These are phyloP conservation scores for Ricordea florida DNA, from an alignment of 92 coral and sea anemone genomes.

Conservation along the genomic window DNA sequence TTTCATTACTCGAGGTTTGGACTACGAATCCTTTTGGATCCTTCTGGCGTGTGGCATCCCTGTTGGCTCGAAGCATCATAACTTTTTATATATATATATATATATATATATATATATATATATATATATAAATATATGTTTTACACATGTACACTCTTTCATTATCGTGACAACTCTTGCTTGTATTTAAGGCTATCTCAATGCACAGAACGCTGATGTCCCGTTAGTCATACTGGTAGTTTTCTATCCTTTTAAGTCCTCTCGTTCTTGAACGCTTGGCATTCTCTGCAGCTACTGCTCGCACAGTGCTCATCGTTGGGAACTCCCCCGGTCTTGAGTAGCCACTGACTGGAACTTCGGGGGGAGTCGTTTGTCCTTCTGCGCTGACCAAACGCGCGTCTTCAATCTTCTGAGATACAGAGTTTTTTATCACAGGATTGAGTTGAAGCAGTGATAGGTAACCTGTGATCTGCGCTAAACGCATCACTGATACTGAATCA, in stretches of 20 bases:
- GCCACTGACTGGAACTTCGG: background rate
- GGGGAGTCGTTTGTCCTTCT: slow-evolving; percentile 10
- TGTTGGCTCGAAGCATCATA: no score
- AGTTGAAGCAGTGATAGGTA: slow-evolving; percentile 76
- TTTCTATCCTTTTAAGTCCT: slow-evolving; percentile 74
- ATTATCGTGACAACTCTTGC: no score
- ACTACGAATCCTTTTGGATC: no score
- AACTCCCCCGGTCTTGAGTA: slow-evolving; percentile 23
- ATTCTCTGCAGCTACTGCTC: slow-evolving; percentile 73
- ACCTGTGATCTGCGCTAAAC: slow-evolving; percentile 94
- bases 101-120: no score
- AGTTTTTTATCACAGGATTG: slow-evolving; percentile 72
- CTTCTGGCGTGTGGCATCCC: no score
- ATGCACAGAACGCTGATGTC: background rate
- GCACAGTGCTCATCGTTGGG: slow-evolving; percentile 50
- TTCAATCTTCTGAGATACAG: slow-evolving; percentile 61
- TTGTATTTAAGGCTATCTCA: background rate
- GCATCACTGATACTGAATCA: slow-evolving; percentile 80
- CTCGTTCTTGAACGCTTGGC: slow-evolving; percentile 73
- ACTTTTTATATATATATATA: no score
- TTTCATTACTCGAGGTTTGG: no score
- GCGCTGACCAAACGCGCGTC: slow-evolving; percentile 30
- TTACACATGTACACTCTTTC: no score
- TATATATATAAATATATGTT: no score
- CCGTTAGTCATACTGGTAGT: slow-evolving; percentile 59